Conservation (phyloP, 2,888 invertebrate genomes). For the Nycteola revayana region DNA sequence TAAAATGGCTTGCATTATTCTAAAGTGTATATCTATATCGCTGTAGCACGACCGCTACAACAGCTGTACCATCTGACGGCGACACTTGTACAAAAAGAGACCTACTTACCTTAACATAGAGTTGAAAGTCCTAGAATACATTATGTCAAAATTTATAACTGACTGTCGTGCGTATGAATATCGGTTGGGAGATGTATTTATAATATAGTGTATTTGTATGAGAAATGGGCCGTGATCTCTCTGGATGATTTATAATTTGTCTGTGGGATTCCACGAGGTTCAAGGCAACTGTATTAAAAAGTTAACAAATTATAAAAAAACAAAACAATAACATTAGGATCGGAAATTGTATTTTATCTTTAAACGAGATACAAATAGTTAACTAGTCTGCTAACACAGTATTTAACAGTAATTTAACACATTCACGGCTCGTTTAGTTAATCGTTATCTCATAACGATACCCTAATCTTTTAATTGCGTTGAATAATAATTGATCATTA, state of each 20-base stretch:
- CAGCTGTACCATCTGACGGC: slow-evolving; percentile 26
- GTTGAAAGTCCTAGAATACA: slow-evolving; percentile 8
- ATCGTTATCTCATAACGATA: no score
- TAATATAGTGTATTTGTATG: slow-evolving; percentile 21
- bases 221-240: slow-evolving; percentile 21
- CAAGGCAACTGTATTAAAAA: background rate
- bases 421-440: no score
- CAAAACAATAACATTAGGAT: no score
- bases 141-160: slow-evolving; percentile 19
- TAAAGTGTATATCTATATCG: slow-evolving; percentile 17
- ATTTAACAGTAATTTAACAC: no score
- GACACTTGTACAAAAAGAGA: slow-evolving; percentile 10
- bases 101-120: slow-evolving; percentile 3
- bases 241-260: slow-evolving; percentile 21
- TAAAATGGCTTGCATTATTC: slow-evolving; percentile 10
- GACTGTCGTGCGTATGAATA: slow-evolving; percentile 15
- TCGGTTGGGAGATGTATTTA: slow-evolving; percentile 26
- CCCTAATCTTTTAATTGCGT: no score
- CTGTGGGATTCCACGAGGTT: slow-evolving; percentile 4
- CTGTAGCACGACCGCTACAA: slow-evolving; percentile 22
- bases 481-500: no score
- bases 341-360: no score
- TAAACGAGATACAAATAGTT: no score
- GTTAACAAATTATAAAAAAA: no score
- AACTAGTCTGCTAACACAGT: no score